Percentiles rank a stretch among this genome's conserved stretches.
These are phyloP conservation scores for Micromys minutus DNA, from an alignment of 2,113 vertebrate genomes.

Conservation along the genomic window DNA sequence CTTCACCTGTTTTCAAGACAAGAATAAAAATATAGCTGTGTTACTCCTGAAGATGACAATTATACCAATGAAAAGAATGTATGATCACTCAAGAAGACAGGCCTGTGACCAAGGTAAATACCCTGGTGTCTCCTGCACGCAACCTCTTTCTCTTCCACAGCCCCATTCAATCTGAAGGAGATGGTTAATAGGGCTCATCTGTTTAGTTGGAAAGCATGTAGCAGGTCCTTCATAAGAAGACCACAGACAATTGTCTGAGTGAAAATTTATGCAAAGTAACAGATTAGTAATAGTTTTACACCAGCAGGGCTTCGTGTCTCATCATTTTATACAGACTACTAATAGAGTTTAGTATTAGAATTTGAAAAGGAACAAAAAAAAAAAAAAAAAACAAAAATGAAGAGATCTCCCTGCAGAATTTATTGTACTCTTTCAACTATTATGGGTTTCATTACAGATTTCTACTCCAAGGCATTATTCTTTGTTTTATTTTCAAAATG, in stretches of 20 bases:
- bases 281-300: slow-evolving; percentile 79
- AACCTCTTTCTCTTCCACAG: slow-evolving; percentile 12
- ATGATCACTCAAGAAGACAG: slow-evolving; percentile 9
- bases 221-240: slow-evolving; percentile 72
- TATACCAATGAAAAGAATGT: slow-evolving; percentile 19
- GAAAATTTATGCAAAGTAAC: slow-evolving; percentile 79
- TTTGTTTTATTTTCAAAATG: slow-evolving; percentile 78
- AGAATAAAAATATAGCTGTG: slow-evolving; percentile 21
- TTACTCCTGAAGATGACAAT: slow-evolving; percentile 29
- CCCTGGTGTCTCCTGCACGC: background rate
- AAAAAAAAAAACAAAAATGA: slow-evolving; percentile 83
- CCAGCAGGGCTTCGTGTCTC: slow-evolving; percentile 77
- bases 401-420: slow-evolving; percentile 62
- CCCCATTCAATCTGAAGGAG: slow-evolving; percentile 55
- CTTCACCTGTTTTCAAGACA: slow-evolving; percentile 40
- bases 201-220: slow-evolving; percentile 69
- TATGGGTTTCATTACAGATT: slow-evolving; percentile 78
- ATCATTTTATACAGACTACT: slow-evolving; percentile 77
- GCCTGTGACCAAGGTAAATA: slow-evolving; percentile 43
- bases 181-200: slow-evolving; percentile 77
- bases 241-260: slow-evolving; percentile 75
- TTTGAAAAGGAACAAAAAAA: slow-evolving; percentile 82
- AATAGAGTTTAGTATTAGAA: slow-evolving; percentile 79
- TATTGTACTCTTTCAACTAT: slow-evolving; percentile 76
- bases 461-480: slow-evolving; percentile 75